Percentiles rank a stretch among this genome's conserved stretches.
These are phyloP conservation scores for Macrobrachium rosenbergii DNA, from an alignment of 1,140 invertebrate genomes.

Conservation along the genomic window DNA sequence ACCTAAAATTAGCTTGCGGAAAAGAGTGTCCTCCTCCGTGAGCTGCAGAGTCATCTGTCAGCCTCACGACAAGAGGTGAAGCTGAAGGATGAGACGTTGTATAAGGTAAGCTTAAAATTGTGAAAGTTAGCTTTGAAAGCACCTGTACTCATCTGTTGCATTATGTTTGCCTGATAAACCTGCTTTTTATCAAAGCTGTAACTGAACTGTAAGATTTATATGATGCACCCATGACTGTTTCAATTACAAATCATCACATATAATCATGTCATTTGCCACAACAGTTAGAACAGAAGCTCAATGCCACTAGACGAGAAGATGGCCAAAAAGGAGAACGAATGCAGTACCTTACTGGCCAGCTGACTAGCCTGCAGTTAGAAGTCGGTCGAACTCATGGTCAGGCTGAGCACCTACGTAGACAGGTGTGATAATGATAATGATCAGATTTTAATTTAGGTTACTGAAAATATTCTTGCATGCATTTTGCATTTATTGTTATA, in stretches of 20 bases:
- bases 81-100: slow-evolving; percentile 61
- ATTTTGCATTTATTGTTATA: no score
- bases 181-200: background rate
- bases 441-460: background rate
- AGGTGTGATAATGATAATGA: slow-evolving; percentile 25
- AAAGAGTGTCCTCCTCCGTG: slow-evolving; percentile 61
- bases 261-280: background rate
- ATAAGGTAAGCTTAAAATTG: slow-evolving; percentile 38
- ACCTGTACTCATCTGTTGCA: background rate
- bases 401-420: slow-evolving; percentile 58
- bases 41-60: slow-evolving; percentile 61
- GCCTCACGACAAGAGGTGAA: slow-evolving; percentile 57
- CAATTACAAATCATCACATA: no score
- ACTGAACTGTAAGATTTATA: no score
- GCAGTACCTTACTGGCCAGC: slow-evolving; percentile 57
- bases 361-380: slow-evolving; percentile 59
- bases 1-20: slow-evolving; percentile 58
- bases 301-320: slow-evolving; percentile 38
- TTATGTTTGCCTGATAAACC: background rate
- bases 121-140: no score
- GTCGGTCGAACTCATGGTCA: slow-evolving; percentile 59
- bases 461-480: background rate
- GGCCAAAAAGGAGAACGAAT: slow-evolving; percentile 55
- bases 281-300: slow-evolving; percentile 60
- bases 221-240: no score